Percentiles rank a stretch among this genome's conserved stretches.
These are phyloP conservation scores for Melanotaenia maccullochi DNA, from an alignment of 2,797 vertebrate genomes.

Conservation along the genomic window DNA sequence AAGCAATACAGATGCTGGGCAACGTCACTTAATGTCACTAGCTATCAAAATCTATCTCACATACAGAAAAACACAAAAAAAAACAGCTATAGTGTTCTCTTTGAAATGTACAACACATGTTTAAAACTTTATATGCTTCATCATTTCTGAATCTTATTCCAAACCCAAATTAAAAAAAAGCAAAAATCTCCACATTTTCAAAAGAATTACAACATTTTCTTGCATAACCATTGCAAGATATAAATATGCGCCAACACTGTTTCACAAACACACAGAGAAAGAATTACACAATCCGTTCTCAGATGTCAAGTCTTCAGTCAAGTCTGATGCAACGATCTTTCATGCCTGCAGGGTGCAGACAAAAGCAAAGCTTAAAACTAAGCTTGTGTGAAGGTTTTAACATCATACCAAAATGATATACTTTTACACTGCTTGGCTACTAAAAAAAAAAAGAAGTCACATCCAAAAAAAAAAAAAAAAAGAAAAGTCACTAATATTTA, in stretches of 20 bases:
- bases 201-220: background rate
- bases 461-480: too few species aligned
- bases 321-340: conserved; percentile 19
- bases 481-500: too few species aligned
- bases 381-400: background rate
- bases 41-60: conserved; percentile 64
- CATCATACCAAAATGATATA: background rate
- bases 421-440: background rate
- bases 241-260: background rate
- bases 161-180: background rate
- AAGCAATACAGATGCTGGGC: conserved; percentile 59
- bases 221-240: background rate
- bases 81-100: background rate
- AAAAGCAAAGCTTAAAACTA: background rate
- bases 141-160: background rate
- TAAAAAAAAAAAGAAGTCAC: too few species aligned
- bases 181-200: too few species aligned
- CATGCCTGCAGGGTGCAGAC: background rate
- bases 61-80: conserved; percentile 33
- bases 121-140: background rate
- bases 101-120: background rate
- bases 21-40: conserved; percentile 70
- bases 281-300: conserved; percentile 10
- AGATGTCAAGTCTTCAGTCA: conserved; percentile 13
- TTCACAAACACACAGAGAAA: background rate